A percentile compares a stretch with the other conserved stretches of the same genome.
Conservation (phyloP, 2,888 invertebrate species). For the Coelinius sp. region DNA sequence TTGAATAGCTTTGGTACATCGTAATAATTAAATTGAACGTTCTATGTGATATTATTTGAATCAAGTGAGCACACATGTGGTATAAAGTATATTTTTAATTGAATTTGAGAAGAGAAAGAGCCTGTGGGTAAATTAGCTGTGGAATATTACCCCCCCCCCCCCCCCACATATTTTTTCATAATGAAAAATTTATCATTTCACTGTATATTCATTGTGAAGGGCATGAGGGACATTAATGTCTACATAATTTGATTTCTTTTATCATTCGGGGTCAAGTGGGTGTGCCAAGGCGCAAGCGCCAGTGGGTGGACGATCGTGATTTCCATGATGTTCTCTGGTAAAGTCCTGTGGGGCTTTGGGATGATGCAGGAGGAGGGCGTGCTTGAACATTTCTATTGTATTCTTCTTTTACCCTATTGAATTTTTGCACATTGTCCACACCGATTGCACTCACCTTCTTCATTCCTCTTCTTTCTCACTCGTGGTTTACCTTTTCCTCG, state of each 20-base stretch:
- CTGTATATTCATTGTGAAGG: conserved; percentile 24
- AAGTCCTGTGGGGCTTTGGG: conserved; percentile 35
- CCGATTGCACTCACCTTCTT: conserved; percentile 52
- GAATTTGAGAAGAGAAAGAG: conserved; percentile 5
- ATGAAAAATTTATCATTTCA: conserved; percentile 4
- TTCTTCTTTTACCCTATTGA: conserved; percentile 47
- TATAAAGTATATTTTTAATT: conserved; percentile 7
- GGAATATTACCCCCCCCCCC: conserved; percentile 35
- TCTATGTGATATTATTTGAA: conserved; percentile 30
- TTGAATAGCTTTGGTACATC: neutral
- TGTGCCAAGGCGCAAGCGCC: conserved; percentile 57
- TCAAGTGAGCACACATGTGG: conserved; percentile 3
- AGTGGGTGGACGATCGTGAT: conserved; percentile 48
- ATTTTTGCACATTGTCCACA: conserved; percentile 56
- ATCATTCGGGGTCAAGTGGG: conserved; percentile 58
- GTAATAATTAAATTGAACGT: conserved; percentile 7
- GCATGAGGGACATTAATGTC: conserved; percentile 53
- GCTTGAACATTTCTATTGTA: conserved; percentile 58
- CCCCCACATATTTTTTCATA: conserved; percentile 28
- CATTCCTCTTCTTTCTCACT: conserved; percentile 13
- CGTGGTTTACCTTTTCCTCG: conserved; percentile 2
- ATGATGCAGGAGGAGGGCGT: conserved; percentile 50
- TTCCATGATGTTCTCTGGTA: conserved; percentile 38
- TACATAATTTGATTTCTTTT: conserved; percentile 62
- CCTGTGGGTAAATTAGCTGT: conserved; percentile 31